Evolutionary conservation across 2,888 invertebrate species (phyloP).

Genomic region (Lithophane leautieri): DNA sequence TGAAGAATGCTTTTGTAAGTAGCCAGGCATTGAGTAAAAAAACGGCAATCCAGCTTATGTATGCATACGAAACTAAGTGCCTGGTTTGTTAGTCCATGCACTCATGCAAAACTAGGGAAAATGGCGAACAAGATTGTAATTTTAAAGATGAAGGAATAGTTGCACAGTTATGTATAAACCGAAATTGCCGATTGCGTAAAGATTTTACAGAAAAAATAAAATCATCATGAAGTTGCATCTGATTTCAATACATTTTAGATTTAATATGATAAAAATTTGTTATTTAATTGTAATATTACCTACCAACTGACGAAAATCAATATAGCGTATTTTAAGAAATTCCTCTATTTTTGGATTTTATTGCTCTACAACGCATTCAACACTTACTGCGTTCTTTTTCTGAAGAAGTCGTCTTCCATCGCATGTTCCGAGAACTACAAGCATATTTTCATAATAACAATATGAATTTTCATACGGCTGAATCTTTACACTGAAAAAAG

Average conservation of each 20-base stretch:
- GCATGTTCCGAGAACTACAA: not conserved
- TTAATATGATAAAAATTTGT: not conserved
- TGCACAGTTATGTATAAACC: not conserved
- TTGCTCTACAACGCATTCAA: not conserved
- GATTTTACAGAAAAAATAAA: not conserved
- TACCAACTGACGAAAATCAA: not conserved
- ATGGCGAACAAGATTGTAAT: not conserved
- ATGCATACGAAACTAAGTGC: not conserved
- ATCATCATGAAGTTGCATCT: not conserved
- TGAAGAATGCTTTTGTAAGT: not conserved
- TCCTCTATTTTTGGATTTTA: not conserved
- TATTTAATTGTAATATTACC: not conserved
- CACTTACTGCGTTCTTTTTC: not conserved
- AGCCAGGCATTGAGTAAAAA: not conserved
- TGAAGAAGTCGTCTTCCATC: not conserved
- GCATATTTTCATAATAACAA: not conserved
- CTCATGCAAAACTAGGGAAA: not conserved
- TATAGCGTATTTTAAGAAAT: not conserved
- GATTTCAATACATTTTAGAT: not conserved
- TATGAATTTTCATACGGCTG: not conserved
- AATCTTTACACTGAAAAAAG: constrained; percentile 8
- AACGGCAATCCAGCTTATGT: not conserved
- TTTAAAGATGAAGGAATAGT: not conserved
- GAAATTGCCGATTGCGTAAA: not conserved
- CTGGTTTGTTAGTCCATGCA: not conserved